phyloP scores from a whole-genome alignment of 2,888 invertebrate genomes.

The Hermaeophaga mercurialis region DNA sequence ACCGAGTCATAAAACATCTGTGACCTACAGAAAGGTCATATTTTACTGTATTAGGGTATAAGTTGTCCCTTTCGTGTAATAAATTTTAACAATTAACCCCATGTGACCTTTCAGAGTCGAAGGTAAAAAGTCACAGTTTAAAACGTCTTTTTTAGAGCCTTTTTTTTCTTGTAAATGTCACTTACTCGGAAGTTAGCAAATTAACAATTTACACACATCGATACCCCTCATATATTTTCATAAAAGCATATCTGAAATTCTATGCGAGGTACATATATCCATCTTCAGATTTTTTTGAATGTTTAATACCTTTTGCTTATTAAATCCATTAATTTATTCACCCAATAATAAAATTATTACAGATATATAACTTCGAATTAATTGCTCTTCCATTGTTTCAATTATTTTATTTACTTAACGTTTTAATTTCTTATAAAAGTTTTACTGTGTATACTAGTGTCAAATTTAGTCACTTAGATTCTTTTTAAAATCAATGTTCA shows the following conservation, averaged over 20 bases:
- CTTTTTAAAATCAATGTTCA: too few species aligned
- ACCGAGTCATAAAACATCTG: slow-evolving; percentile 41
- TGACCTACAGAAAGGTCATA: slow-evolving; percentile 56
- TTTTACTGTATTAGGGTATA: slow-evolving; percentile 55
- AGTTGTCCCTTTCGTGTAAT: slow-evolving; percentile 56
- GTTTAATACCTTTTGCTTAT: neutral
- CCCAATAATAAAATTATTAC: too few species aligned
- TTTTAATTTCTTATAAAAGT: too few species aligned
- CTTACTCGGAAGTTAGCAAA: slow-evolving; percentile 24
- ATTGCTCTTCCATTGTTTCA: too few species aligned
- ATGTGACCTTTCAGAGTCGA: slow-evolving; percentile 54
- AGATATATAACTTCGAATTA: too few species aligned
- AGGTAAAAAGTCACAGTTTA: slow-evolving; percentile 52
- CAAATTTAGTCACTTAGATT: too few species aligned
- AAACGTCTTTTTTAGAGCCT: slow-evolving; percentile 46
- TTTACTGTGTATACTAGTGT: too few species aligned
- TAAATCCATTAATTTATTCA: too few species aligned
- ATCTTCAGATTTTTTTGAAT: neutral
- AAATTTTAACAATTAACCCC: slow-evolving; percentile 57
- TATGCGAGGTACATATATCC: neutral
- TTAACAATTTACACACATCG: slow-evolving; percentile 20
- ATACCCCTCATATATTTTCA: slow-evolving; percentile 18
- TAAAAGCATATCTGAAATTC: slow-evolving; percentile 7
- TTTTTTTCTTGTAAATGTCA: slow-evolving; percentile 43
- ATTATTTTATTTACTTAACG: too few species aligned